Percentiles rank a stretch among this genome's conserved stretches.
phyloP scores from a whole-genome alignment of 2,797 vertebrate genomes.

The Xiphophorus birchmanni region DNA sequence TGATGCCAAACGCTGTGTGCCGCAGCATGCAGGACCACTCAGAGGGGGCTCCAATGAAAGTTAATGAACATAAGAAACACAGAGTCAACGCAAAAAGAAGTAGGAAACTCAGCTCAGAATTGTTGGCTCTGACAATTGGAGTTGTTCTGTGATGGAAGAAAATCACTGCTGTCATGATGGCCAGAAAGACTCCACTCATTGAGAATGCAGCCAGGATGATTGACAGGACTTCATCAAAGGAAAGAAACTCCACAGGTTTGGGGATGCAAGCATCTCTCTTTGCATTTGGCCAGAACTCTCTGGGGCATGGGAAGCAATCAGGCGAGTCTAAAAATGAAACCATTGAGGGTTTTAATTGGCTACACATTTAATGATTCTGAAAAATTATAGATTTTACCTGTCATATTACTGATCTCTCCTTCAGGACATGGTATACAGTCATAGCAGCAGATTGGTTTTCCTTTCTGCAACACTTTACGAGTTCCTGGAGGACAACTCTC shows the following conservation, averaged over 20 bases:
- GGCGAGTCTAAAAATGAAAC: not conserved
- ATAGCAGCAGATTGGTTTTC: conserved; percentile 77
- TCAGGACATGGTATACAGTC: conserved; percentile 81
- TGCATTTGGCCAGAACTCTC: not conserved
- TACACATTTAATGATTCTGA: not conserved
- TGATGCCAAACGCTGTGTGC: conserved; percentile 70
- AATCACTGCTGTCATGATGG: conserved; percentile 37
- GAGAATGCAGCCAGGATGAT: conserved; percentile 64
- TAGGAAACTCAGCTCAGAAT: conserved; percentile 75
- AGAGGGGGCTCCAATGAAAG: conserved; percentile 69
- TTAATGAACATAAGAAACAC: conserved; percentile 76
- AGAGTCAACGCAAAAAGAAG: conserved; percentile 71
- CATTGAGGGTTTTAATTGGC: not conserved
- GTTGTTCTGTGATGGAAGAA: conserved; percentile 30
- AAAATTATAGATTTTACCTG: not conserved
- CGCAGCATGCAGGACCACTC: conserved; percentile 67
- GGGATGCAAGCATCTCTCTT: conserved; percentile 45
- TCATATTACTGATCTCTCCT: conserved; percentile 62
- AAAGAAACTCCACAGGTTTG: conserved; percentile 75
- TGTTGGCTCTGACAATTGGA: conserved; percentile 71
- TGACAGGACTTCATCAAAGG: conserved; percentile 68
- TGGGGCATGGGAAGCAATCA: not conserved
- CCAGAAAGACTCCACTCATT: conserved; percentile 55
- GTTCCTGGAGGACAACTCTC: conserved; percentile 56
- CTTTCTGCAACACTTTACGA: conserved; percentile 73